Evolutionary conservation across 2,113 vertebrate genomes (phyloP).

Genomic region (Ameiurus melas): DNA sequence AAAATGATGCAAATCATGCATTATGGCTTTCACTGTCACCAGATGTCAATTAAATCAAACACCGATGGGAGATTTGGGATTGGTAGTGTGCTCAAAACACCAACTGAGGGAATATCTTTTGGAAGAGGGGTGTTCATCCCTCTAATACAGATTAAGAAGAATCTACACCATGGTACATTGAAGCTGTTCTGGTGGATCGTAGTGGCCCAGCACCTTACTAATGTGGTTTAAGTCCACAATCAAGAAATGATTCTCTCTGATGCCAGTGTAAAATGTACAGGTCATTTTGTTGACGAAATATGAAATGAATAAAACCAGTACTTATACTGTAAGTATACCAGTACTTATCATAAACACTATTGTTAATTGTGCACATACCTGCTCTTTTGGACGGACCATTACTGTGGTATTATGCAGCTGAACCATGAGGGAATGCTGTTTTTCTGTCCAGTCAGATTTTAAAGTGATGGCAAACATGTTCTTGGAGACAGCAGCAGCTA

Average conservation of each 20-base stretch:
- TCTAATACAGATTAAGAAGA: neutral
- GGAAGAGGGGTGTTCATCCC: neutral
- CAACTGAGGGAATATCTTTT: neutral
- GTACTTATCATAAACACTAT: neutral
- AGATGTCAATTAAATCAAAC: neutral
- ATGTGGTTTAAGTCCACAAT: neutral
- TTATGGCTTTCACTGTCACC: neutral
- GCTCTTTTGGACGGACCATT: constrained; percentile 67
- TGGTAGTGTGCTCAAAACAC: neutral
- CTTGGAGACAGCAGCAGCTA: constrained; percentile 72
- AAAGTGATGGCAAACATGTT: constrained; percentile 71
- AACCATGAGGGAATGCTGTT: constrained; percentile 65
- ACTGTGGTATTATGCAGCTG: constrained; percentile 67
- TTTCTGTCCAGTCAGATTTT: constrained; percentile 47
- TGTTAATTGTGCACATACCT: constrained; percentile 63
- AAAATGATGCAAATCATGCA: neutral
- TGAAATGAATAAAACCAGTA: neutral
- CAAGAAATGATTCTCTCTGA: neutral
- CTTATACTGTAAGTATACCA: neutral
- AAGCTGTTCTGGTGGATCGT: neutral
- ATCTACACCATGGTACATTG: neutral
- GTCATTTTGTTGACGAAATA: neutral
- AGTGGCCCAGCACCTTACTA: neutral
- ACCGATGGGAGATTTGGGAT: neutral
- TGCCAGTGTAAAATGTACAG: neutral